Evolutionary conservation across 2,888 invertebrate species (phyloP), one percentile per base, ranked within the genome.

Genomic region (Idaea dimidiata): DNA sequence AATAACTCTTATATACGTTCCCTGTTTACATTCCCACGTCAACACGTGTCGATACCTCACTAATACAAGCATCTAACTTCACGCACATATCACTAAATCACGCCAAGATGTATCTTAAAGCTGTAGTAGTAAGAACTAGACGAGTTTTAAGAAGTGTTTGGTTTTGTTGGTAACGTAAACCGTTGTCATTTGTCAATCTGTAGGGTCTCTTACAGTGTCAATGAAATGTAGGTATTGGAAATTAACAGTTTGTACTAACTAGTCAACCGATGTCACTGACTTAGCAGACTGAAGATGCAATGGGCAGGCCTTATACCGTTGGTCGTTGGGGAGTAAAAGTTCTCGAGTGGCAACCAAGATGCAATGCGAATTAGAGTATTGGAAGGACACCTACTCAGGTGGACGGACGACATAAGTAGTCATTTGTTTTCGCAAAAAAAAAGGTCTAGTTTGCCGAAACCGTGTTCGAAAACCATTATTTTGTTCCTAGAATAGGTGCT

Each of bases 21-120:
- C 77, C 73, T 88, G 88, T 90, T 89, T 90, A 89, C 83, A 83
- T 89, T 90, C 89, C 83, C 90, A 89, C 84, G 88, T 87, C 85
- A 83, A 76, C 82, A 81, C 78, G 80, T 81, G 83, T 84, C 85
- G 84, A 88, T 86, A 82, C 77, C 76, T 78, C 72, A 75, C 77
- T 72, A 65, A 74, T 62, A 75, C 76, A 75, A 75, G 68, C 66
- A 68, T 68, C 63, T 70, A 74, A 63, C 66, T 68, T 74, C 61
- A 69, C 59, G 62, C 55, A 60, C 63, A 68, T 64, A 66, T 66
- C 57, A n/a, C 58, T 59, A 61, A 54, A 59, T 32, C 55, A 64
- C 53, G 62, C 64, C 17, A 80, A 67, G 66, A 61, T 75, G 64
- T 70, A 76, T 79, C 72, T 73, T 83, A 78, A 71, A 59, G 0